phyloP scores from a whole-genome alignment of 2,888 invertebrate species.

The Tromatobia lineatoria region DNA sequence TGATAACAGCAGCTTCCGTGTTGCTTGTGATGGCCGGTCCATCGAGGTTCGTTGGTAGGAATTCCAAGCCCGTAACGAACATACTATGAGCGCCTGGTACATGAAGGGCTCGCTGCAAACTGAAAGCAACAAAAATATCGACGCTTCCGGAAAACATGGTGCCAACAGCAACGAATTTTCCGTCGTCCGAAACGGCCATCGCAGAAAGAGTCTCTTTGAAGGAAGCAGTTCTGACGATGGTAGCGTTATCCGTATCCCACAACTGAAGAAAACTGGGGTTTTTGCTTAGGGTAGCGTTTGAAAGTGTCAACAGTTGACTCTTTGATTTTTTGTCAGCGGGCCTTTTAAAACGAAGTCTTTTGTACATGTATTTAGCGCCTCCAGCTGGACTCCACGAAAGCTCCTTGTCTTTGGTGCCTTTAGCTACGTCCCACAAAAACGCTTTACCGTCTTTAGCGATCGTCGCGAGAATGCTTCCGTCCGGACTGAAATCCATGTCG shows the following conservation, averaged over 20 bases:
- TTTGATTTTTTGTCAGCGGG: constrained; percentile 88
- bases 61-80: constrained; percentile 98
- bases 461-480: constrained; percentile 91
- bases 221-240: constrained; percentile 87
- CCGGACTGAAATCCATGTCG: constrained; percentile 96
- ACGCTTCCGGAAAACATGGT: constrained; percentile 98
- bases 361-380: constrained; percentile 93
- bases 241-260: constrained; percentile 91
- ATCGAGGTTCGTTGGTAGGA: constrained; percentile 92
- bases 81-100: constrained; percentile 96
- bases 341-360: constrained; percentile 90
- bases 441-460: constrained; percentile 96
- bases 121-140: constrained; percentile 96
- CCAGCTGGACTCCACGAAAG: constrained; percentile 92
- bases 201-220: constrained; percentile 93
- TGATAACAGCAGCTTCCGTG: constrained; percentile 95
- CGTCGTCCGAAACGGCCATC: constrained; percentile 95
- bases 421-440: constrained; percentile 91
- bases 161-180: constrained; percentile 96
- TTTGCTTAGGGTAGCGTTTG: constrained; percentile 92
- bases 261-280: constrained; percentile 92
- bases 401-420: constrained; percentile 89
- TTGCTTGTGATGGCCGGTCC: constrained; percentile 91
- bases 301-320: constrained; percentile 91
- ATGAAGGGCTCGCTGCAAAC: constrained; percentile 95